Percentiles rank a stretch among this genome's conserved stretches.
Evolutionary conservation across 2,113 vertebrate genomes (phyloP).

Genomic region (Aleadryas rufinucha): DNA sequence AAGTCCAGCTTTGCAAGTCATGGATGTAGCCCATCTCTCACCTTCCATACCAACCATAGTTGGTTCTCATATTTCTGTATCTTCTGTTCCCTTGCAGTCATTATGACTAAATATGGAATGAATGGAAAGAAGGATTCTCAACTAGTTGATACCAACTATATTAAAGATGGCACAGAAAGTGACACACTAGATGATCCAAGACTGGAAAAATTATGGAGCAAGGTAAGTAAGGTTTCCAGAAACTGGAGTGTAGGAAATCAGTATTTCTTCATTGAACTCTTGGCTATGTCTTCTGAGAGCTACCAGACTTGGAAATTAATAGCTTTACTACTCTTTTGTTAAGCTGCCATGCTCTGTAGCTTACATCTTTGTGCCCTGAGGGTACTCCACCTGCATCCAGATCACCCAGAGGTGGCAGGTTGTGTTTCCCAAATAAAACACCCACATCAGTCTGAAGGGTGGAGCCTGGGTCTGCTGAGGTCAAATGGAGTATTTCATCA

Average conservation of each 20-base stretch:
- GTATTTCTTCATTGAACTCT: not conserved
- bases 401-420: not conserved
- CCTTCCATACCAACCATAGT: not conserved
- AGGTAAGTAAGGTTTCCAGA: conserved; percentile 69
- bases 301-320: not conserved
- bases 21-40: not conserved
- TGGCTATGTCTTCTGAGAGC: not conserved
- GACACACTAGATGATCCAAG: conserved; percentile 87
- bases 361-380: not conserved
- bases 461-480: not conserved
- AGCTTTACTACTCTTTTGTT: not conserved
- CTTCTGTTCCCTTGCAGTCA: conserved; percentile 72
- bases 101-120: conserved; percentile 91
- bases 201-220: conserved; percentile 95
- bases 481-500: not conserved
- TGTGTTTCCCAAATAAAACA: not conserved
- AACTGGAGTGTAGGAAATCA: not conserved
- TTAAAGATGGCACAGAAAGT: conserved; percentile 76
- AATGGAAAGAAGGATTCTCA: conserved; percentile 87
- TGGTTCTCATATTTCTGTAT: not conserved
- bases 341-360: not conserved
- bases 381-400: not conserved
- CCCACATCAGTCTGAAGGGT: not conserved
- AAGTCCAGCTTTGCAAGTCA: not conserved
- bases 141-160: conserved; percentile 77